Percentiles rank a stretch among this genome's conserved stretches.
Conservation (phyloP, 2,797 vertebrate genomes). For the Falco biarmicus region DNA sequence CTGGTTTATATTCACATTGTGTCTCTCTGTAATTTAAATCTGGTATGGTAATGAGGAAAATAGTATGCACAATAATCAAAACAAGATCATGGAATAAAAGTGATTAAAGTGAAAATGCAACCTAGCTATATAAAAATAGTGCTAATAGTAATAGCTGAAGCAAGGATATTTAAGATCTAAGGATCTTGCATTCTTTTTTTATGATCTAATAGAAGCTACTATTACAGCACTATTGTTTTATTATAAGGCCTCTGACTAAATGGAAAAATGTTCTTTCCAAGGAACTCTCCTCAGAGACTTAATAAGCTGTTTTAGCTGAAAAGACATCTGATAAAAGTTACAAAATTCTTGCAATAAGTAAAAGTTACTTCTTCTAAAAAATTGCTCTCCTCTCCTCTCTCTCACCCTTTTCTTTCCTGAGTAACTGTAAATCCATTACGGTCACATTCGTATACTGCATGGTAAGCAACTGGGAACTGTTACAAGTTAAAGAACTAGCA, state of each 20-base stretch:
- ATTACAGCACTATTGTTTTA: conserved; percentile 67
- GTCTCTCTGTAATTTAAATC: conserved; percentile 61
- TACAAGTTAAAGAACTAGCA: conserved; percentile 25
- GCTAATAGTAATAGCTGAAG: conserved; percentile 61
- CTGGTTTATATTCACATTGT: conserved; percentile 66
- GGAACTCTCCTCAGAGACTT: conserved; percentile 37
- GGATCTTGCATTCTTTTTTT: conserved; percentile 64
- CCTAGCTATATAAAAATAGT: conserved; percentile 54
- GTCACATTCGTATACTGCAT: not conserved
- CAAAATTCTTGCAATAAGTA: not conserved
- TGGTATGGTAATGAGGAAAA: conserved; percentile 59
- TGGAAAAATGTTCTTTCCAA: conserved; percentile 40
- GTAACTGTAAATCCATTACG: conserved; percentile 41
- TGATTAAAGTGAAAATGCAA: conserved; percentile 63
- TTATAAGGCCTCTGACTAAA: conserved; percentile 52
- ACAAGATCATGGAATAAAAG: conserved; percentile 61
- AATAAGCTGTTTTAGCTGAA: conserved; percentile 58
- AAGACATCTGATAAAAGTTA: conserved; percentile 65
- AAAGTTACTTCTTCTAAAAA: conserved; percentile 16
- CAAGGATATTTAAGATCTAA: conserved; percentile 67
- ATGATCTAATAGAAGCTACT: conserved; percentile 69
- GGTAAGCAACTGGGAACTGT: not conserved
- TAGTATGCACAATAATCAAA: conserved; percentile 67
- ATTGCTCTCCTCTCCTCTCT: not conserved
- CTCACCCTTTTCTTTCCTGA: conserved; percentile 12